Evolutionary conservation across 1,140 invertebrate species (phyloP).

Genomic region (Drosophila insularis): DNA sequence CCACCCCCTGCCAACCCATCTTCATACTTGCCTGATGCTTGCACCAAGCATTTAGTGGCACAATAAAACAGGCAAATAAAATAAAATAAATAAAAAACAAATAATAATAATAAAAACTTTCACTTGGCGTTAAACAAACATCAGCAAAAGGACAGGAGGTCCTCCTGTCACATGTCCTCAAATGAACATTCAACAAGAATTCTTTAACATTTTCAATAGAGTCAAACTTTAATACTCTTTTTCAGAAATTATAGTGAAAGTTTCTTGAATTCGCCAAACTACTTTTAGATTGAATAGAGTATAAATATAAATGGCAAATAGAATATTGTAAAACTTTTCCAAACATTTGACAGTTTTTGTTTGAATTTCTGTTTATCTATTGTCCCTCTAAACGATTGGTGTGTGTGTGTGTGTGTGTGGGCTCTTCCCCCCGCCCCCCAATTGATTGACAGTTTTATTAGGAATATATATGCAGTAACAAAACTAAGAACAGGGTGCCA

Average conservation of each 20-base stretch:
- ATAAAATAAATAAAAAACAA: slow-evolving; percentile 14
- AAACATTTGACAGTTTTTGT: slow-evolving; percentile 10
- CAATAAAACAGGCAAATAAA: slow-evolving; percentile 37
- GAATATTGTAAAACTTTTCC: slow-evolving; percentile 2
- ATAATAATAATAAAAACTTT: slow-evolving; percentile 65
- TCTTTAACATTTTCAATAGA: neutral
- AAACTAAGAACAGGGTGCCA: slow-evolving; percentile 27
- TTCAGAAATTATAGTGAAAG: no score
- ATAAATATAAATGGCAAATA: neutral
- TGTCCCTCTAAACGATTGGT: no score
- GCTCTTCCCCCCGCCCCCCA: neutral
- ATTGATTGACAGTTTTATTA: slow-evolving; percentile 75
- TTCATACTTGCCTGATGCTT: no score
- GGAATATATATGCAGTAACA: slow-evolving; percentile 41
- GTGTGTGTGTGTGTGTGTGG: no score
- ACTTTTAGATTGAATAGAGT: neutral
- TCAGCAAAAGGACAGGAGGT: slow-evolving; percentile 35
- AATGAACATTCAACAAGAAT: slow-evolving; percentile 48
- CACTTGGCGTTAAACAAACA: slow-evolving; percentile 73
- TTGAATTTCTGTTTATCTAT: slow-evolving; percentile 8
- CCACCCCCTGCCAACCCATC: neutral
- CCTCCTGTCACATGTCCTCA: slow-evolving; percentile 67
- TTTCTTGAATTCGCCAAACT: neutral
- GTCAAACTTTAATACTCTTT: slow-evolving; percentile 1
- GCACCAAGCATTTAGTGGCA: neutral